These are phyloP conservation scores for Haliclystus octoradiatus DNA, from an alignment of 30 jellyfish, hydroid and myxozoan species.

Conservation along the genomic window DNA sequence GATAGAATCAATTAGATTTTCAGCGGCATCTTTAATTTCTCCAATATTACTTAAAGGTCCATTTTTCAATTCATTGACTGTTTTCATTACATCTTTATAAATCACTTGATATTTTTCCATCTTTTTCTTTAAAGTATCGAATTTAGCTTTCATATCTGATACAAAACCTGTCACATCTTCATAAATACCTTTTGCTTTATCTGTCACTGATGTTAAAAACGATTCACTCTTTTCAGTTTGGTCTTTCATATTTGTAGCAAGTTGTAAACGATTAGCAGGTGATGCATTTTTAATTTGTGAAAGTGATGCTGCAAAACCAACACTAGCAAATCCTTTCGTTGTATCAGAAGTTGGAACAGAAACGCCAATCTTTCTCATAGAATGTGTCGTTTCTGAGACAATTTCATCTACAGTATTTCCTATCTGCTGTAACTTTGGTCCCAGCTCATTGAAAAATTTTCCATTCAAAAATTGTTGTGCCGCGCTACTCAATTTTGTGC, in stretches of 20 bases:
- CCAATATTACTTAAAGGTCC: constrained; percentile 81
- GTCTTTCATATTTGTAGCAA: background rate
- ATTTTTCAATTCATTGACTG: constrained; percentile 54
- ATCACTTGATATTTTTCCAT: constrained; percentile 36
- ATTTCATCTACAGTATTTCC: constrained; percentile 12
- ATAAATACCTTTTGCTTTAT: constrained; percentile 5
- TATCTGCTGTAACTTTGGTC: constrained; percentile 19
- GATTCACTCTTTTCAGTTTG: background rate
- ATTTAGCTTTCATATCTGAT: constrained; percentile 28
- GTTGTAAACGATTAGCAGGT: background rate
- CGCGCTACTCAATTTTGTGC: background rate
- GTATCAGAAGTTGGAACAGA: background rate
- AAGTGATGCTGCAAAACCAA: background rate
- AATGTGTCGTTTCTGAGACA: constrained; percentile 1
- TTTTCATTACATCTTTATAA: constrained; percentile 35
- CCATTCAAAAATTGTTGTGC: constrained; percentile 4
- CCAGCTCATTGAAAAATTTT: constrained; percentile 25
- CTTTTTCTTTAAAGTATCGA: constrained; percentile 30
- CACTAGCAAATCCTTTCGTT: background rate
- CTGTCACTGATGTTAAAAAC: background rate
- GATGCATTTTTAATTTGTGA: background rate
- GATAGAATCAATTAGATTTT: constrained; percentile 27
- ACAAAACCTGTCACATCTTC: constrained; percentile 33
- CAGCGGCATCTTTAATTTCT: constrained; percentile 57
- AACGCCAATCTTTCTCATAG: constrained; percentile 14